Evolutionary conservation across 2,113 vertebrate genomes (phyloP), one percentile per base, ranked within the genome.

Genomic region (Oxyruncus cristatus): DNA sequence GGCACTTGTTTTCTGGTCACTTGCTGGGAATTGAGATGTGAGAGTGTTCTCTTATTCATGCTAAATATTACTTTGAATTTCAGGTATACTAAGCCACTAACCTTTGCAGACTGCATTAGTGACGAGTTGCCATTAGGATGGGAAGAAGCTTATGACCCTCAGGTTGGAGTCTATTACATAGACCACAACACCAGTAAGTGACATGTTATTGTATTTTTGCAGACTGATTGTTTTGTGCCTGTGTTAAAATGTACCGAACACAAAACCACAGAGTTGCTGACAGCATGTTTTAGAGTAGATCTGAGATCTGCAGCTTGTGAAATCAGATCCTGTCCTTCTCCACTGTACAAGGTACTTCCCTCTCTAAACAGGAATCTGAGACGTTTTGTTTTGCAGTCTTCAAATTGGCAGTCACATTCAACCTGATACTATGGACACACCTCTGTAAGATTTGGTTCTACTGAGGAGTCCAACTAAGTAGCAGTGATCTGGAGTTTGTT

Each of bases 141-240:
- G 99, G 99, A 99, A 98, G 99, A 99, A 97, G 99, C 98, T 15
- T 99, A 98, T 73, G 99, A 99, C 95, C 98, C 99, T 41, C 98
- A 98, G 47, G 98, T 99, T 23, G 99, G 99, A 85, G 97, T 98
- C 52, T 99, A 99, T 98, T 99, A 99, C 98, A 99, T 99, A 93
- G 99, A 99, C 98, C 99, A 99, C 98, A 99, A 99, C 97, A 99
- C 98, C 95, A 99, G 99, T 99, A 98, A 99, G 99, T 98, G 80
- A 76, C 27, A 16, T 2, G 1, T 89, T 82, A 4, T 2, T 87
- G 44, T 92, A 14, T 59, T 93, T 92, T 59, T 97, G 20, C 59
- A 46, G 53, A 83, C 44, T 16, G 8, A 68, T 88, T 62, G 41
- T 76, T 72, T 62, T 89, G 47, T 86, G 44, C 35, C 50, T 50